Conservation (phyloP, 2,888 invertebrate species). For the Hartigia nigra region DNA sequence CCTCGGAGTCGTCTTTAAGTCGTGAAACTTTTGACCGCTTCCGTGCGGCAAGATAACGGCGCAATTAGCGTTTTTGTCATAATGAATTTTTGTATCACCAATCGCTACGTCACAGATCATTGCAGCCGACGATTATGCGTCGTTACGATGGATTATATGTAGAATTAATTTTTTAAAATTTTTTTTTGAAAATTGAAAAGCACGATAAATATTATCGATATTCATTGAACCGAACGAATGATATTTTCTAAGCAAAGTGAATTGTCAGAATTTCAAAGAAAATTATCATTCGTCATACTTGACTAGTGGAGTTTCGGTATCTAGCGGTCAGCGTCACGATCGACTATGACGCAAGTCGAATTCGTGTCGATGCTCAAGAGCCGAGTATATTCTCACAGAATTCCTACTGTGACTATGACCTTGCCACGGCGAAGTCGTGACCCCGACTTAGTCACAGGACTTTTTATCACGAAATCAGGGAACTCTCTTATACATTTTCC, state of each 20-base stretch:
- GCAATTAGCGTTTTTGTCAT: background rate
- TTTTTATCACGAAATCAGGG: conserved; percentile 4
- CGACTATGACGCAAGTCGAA: background rate
- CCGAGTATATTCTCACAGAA: conserved; percentile 6
- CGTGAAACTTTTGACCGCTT: background rate
- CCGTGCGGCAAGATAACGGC: background rate
- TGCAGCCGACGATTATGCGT: conserved; percentile 35
- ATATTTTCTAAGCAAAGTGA: background rate
- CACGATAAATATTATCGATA: background rate
- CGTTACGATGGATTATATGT: conserved; percentile 39
- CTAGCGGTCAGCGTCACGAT: background rate
- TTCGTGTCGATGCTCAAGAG: background rate
- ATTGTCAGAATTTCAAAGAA: background rate
- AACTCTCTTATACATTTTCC: conserved; percentile 1
- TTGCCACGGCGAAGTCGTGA: background rate
- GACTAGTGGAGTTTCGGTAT: background rate
- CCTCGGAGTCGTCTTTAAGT: background rate
- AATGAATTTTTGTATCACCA: background rate
- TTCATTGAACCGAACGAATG: background rate
- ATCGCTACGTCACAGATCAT: background rate
- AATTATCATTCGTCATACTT: background rate
- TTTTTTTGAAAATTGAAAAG: conserved; percentile 21
- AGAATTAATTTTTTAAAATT: conserved; percentile 42
- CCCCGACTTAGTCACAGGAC: conserved; percentile 9
- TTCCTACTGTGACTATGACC: conserved; percentile 3